Conservation (phyloP, 2,888 invertebrate genomes). For the Scaptomyza polygonia region DNA sequence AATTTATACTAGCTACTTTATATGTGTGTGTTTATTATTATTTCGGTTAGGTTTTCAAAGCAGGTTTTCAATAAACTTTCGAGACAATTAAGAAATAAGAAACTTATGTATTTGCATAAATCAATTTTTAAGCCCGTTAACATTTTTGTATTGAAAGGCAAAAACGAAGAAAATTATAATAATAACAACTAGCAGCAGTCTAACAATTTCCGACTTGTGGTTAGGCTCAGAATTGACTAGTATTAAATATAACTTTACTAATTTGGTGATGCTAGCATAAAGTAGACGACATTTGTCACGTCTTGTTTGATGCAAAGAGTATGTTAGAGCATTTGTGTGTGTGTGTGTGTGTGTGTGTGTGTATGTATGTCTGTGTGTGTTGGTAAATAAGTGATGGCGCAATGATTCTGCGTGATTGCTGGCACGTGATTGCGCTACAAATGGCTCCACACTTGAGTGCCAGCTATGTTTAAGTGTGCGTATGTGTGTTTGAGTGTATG, state of each 20-base stretch:
- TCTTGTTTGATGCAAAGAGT: slow-evolving; percentile 20
- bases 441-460: slow-evolving; percentile 33
- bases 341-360: too few relatives aligned
- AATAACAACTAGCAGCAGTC: slow-evolving; percentile 5
- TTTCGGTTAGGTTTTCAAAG: too few relatives aligned
- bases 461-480: background rate
- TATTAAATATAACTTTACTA: slow-evolving; percentile 23
- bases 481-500: background rate
- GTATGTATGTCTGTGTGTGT: slow-evolving; percentile 2
- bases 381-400: slow-evolving; percentile 66
- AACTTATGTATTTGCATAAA: background rate
- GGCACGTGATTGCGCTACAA: slow-evolving; percentile 65
- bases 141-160: background rate
- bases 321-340: slow-evolving; percentile 5
- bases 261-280: slow-evolving; percentile 36
- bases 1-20: background rate
- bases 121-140: background rate
- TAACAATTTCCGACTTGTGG: background rate
- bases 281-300: slow-evolving; percentile 35
- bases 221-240: slow-evolving; percentile 1
- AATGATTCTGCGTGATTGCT: slow-evolving; percentile 70
- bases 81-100: background rate
- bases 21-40: background rate
- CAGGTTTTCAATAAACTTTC: too few relatives aligned
- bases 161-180: background rate